Evolutionary conservation across 2,797 vertebrate genomes (phyloP).

Genomic region (Poecile montanus): DNA sequence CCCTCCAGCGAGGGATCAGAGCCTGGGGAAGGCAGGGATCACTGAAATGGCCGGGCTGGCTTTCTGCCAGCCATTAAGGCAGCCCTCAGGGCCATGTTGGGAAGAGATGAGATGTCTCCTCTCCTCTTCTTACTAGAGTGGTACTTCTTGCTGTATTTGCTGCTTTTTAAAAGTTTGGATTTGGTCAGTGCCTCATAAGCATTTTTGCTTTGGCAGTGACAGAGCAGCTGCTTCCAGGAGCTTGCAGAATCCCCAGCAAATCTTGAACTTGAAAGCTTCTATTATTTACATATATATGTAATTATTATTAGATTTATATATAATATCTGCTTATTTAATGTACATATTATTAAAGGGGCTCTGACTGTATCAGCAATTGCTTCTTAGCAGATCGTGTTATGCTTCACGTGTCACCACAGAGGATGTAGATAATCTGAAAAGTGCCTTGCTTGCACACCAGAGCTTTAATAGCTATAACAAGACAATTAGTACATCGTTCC

Average conservation of each 20-base stretch:
- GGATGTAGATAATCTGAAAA: conserved; percentile 20
- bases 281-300: not conserved
- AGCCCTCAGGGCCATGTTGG: not conserved
- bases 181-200: not conserved
- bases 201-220: not conserved
- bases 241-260: not conserved
- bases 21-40: not conserved
- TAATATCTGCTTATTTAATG: not conserved
- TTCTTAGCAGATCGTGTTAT: not conserved
- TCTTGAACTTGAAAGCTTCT: not conserved
- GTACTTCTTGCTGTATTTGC: not conserved
- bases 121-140: not conserved
- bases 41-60: not conserved
- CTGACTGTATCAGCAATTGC: not conserved
- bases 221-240: not conserved
- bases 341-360: not conserved
- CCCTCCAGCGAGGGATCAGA: fast-evolving
- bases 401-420: not conserved
- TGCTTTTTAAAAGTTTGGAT: not conserved
- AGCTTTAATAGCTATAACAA: conserved; percentile 63
- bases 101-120: not conserved
- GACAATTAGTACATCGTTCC: conserved; percentile 62
- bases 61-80: not conserved
- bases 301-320: not conserved
- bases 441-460: conserved; percentile 39